Conservation (phyloP, 2,888 invertebrate species). For the Apotomis turbidana region DNA sequence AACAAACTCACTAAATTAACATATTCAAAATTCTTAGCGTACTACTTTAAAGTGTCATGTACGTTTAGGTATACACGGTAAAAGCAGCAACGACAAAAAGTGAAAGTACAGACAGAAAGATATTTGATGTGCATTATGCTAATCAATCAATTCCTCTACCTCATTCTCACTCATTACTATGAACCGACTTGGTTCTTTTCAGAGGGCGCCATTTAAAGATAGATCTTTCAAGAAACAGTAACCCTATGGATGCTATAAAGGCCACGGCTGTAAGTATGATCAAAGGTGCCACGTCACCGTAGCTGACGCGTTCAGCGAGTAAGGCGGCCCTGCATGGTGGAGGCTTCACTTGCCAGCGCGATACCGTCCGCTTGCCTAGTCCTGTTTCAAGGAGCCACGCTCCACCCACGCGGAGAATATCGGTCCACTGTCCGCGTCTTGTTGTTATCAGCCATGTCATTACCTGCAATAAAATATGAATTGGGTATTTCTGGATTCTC, state of each 20-base stretch:
- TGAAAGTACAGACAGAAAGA: too few relatives aligned
- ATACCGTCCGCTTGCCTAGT: constrained; percentile 57
- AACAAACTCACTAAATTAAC: too few relatives aligned
- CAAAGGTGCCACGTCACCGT: constrained; percentile 64
- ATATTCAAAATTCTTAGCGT: too few relatives aligned
- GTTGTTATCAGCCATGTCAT: constrained; percentile 63
- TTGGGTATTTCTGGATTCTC: too few relatives aligned
- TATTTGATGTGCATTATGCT: too few relatives aligned
- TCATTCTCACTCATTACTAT: constrained; percentile 5
- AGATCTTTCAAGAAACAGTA: constrained; percentile 62
- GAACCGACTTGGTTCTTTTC: constrained; percentile 13
- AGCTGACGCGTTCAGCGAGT: constrained; percentile 69
- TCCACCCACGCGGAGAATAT: constrained; percentile 57
- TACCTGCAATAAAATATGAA: constrained; percentile 48
- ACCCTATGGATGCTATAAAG: constrained; percentile 54
- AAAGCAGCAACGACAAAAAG: too few relatives aligned
- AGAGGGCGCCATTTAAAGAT: constrained; percentile 49
- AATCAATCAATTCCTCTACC: background rate
- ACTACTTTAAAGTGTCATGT: too few relatives aligned
- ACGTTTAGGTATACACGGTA: too few relatives aligned
- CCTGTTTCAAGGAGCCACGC: constrained; percentile 68
- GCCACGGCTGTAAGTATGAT: constrained; percentile 56
- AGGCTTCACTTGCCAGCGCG: constrained; percentile 53
- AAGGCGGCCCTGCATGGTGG: constrained; percentile 68
- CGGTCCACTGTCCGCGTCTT: constrained; percentile 62